Evolutionary conservation across 2,888 invertebrate species (phyloP).

Genomic region (Platycnemis pennipes): DNA sequence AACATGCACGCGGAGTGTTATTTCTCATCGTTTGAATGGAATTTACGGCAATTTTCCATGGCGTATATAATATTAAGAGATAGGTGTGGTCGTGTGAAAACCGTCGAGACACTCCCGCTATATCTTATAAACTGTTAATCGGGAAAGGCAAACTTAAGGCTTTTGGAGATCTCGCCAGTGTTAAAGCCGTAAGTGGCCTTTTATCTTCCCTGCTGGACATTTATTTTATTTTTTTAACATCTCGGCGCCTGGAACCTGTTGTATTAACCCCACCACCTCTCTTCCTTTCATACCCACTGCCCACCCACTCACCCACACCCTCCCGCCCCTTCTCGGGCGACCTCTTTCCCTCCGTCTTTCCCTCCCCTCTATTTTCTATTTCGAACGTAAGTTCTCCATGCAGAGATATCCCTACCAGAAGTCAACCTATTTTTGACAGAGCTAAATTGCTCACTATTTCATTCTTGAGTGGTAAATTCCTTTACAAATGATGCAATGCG

Average conservation of each 20-base stretch:
- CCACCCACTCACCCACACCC: not conserved
- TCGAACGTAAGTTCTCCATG: not conserved
- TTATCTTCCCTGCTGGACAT: conserved; percentile 35
- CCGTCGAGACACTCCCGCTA: not conserved
- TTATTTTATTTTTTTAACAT: conserved; percentile 36
- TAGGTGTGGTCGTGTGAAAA: conserved; percentile 22
- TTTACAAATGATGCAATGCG: too few relatives aligned
- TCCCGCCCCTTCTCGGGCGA: not conserved
- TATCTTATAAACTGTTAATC: conserved; percentile 25
- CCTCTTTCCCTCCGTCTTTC: not conserved
- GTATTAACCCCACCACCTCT: not conserved
- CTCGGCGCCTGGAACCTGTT: conserved; percentile 55
- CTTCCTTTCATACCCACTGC: not conserved
- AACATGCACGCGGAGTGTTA: not conserved
- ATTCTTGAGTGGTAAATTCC: too few relatives aligned
- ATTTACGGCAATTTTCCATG: conserved; percentile 23
- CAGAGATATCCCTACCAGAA: not conserved
- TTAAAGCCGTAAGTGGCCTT: conserved; percentile 7
- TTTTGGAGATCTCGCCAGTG: not conserved
- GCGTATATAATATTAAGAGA: conserved; percentile 22
- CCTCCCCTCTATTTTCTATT: not conserved
- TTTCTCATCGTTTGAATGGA: not conserved
- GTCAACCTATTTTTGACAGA: not conserved
- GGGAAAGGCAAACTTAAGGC: conserved; percentile 3
- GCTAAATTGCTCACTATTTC: not conserved